These are phyloP conservation scores for Falco berigora DNA, from an alignment of 2,797 vertebrate genomes.

Conservation along the genomic window DNA sequence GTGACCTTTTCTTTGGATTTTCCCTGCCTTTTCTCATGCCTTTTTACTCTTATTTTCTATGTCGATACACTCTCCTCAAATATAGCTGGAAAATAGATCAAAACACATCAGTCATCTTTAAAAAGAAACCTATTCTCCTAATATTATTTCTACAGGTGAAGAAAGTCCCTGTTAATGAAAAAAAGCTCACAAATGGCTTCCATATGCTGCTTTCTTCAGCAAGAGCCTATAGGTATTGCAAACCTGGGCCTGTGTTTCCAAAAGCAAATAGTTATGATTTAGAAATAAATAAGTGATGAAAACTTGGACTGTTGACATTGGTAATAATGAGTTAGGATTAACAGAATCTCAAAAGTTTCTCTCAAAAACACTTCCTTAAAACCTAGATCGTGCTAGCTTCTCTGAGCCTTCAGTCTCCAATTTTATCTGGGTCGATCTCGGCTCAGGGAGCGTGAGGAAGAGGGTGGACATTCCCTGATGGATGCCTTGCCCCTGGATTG, in stretches of 20 bases:
- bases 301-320: neutral
- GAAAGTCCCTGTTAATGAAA: neutral
- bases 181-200: neutral
- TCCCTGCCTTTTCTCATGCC: neutral
- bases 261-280: neutral
- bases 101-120: neutral
- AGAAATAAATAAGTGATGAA: neutral
- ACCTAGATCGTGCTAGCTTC: neutral
- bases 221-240: neutral
- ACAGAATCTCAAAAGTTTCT: neutral
- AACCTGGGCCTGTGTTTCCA: neutral
- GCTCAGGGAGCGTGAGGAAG: neutral
- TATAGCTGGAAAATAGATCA: neutral
- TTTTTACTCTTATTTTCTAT: neutral
- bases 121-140: neutral
- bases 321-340: neutral
- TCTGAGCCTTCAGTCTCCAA: neutral
- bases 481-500: neutral
- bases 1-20: neutral
- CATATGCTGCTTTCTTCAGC: neutral
- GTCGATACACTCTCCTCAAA: neutral
- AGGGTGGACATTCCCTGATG: neutral
- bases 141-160: neutral
- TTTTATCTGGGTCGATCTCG: neutral
- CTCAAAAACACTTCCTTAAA: neutral